phyloP scores from a whole-genome alignment of 2,797 vertebrate species.

The Schizothorax lantsangensis region DNA sequence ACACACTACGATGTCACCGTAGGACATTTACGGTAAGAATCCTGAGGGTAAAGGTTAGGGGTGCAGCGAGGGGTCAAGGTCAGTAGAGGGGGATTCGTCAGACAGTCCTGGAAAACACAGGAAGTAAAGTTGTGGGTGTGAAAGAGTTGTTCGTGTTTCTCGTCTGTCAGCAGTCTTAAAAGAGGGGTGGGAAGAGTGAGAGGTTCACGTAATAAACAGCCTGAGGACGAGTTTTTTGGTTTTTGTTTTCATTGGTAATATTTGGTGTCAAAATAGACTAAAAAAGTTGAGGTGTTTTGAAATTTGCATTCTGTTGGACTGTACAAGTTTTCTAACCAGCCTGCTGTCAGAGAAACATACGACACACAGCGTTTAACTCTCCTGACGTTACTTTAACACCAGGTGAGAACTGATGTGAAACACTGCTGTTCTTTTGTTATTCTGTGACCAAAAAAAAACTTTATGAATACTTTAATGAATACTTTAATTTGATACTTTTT shows the following conservation, averaged over 20 bases:
- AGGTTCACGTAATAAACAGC: background rate
- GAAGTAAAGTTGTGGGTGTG: slow-evolving; percentile 23
- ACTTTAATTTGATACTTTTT: background rate
- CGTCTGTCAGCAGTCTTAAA: slow-evolving; percentile 18
- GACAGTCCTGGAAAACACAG: slow-evolving; percentile 36
- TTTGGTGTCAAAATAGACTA: background rate
- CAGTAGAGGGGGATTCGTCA: background rate
- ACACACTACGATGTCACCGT: background rate
- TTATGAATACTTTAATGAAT: background rate
- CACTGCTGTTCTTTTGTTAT: slow-evolving; percentile 14
- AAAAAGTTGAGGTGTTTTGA: slow-evolving; percentile 3
- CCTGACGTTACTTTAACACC: background rate
- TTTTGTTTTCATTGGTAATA: background rate
- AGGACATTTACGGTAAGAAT: slow-evolving; percentile 23
- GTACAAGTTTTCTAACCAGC: background rate
- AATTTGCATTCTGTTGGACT: background rate
- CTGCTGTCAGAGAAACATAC: background rate
- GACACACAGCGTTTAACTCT: background rate
- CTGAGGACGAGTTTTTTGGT: background rate
- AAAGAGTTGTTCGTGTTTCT: background rate
- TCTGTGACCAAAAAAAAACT: background rate
- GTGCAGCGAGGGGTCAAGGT: slow-evolving; percentile 10
- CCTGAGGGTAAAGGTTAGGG: background rate
- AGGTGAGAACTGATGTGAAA: background rate
- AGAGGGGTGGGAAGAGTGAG: slow-evolving; percentile 17